Conservation (phyloP, 2,888 invertebrate species). For the Oligia latruncula region DNA sequence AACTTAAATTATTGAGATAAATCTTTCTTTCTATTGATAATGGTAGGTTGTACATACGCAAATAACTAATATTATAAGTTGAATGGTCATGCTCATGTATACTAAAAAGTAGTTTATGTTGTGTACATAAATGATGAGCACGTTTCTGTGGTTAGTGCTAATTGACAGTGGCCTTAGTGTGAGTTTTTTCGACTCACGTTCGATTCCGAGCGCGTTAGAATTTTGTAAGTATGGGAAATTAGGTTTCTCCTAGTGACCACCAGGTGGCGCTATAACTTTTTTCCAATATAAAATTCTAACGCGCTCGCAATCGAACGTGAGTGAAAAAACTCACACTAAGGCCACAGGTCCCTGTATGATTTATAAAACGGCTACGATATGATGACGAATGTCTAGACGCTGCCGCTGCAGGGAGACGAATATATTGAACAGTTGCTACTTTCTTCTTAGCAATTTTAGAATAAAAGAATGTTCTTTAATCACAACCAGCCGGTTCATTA, state of each 20-base stretch:
- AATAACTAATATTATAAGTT: background rate
- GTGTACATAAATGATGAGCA: slow-evolving; percentile 27
- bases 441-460: background rate
- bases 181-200: too few relatives aligned
- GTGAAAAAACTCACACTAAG: too few relatives aligned
- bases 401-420: background rate
- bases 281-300: too few relatives aligned
- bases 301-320: too few relatives aligned
- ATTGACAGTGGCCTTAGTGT: slow-evolving; percentile 1
- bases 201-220: too few relatives aligned
- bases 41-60: too few relatives aligned
- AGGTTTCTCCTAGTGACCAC: too few relatives aligned
- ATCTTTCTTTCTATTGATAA: background rate
- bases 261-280: too few relatives aligned
- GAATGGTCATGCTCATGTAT: background rate
- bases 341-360: slow-evolving; percentile 7
- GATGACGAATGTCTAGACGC: slow-evolving; percentile 19
- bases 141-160: slow-evolving; percentile 10
- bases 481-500: background rate
- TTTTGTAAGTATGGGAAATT: too few relatives aligned
- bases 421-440: background rate
- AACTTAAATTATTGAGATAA: background rate
- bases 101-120: background rate
- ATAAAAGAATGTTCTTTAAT: background rate
- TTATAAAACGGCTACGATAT: background rate